Evolutionary conservation across 2,888 invertebrate species (phyloP), one percentile per base, ranked within the genome.

Genomic region (Maniola hyperantus): DNA sequence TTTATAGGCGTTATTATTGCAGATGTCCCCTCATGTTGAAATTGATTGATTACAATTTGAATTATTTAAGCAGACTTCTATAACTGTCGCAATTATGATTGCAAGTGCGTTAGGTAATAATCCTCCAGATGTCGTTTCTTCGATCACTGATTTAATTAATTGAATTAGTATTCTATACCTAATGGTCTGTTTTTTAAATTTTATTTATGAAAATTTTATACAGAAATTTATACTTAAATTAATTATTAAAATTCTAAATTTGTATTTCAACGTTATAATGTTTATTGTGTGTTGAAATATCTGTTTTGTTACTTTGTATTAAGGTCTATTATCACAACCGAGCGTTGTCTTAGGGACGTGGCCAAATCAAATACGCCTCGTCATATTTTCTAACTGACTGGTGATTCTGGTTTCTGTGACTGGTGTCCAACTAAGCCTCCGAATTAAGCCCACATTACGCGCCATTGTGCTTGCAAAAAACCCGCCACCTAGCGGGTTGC

Each of bases 131-230:
- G 42, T n/a, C 62, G 26, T 33, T 44, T 20, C 42, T 33, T 62
- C 18, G 53, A 62, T 62, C 51, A 13, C 34, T 63, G 53, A 54
- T 46, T 63, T 46, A 63, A 57, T 57, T 57, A 57, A 57, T 48
- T 48, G 48, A 48, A 48, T 48, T 48, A 18, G 11, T 63, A 63
- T 55, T 54, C n/a, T 46, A 55, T 46, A 51, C 26, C 13, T 46
- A 42, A 63, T 55, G 20, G 54, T 33, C 26, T 26, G 18, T 54
- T 55, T 33, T 10, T 18, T 6, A 18, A 34, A 18, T 54, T 63
- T 63, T 34, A 55, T 63, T 55, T 55, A 34, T 63, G 44, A 44
- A 62, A 42, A 55, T 46, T 63, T 55, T 42, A 63, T 55, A 63
- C 57, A 44, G n/a, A 50, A 61, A 44, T 62, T 36, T 51, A 44